A percentile compares a stretch with the other conserved stretches of the same genome.
Evolutionary conservation across 2,888 invertebrate genomes (phyloP).

Genomic region (Aleiodes alternator): DNA sequence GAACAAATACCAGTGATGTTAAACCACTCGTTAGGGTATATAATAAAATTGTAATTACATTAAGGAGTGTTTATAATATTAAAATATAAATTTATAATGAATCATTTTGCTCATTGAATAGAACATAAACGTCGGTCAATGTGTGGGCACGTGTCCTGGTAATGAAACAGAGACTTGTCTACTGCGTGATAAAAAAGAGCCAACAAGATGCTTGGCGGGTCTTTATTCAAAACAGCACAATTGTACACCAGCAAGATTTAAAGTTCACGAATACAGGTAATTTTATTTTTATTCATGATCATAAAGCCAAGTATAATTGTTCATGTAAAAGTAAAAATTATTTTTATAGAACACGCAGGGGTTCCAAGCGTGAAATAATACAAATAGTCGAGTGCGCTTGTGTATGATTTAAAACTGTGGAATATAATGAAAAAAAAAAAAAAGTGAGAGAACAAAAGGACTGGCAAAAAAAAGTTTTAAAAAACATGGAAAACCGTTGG

Average conservation of each 20-base stretch:
- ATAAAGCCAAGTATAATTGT: neutral
- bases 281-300: slow-evolving; percentile 10
- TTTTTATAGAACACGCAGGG: slow-evolving; percentile 68
- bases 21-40: slow-evolving; percentile 66
- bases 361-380: slow-evolving; percentile 70
- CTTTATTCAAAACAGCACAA: slow-evolving; percentile 64
- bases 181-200: slow-evolving; percentile 69
- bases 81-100: slow-evolving; percentile 2
- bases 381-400: slow-evolving; percentile 73
- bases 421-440: slow-evolving; percentile 3
- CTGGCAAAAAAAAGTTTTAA: slow-evolving; percentile 12
- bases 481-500: neutral
- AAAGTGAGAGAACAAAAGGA: neutral
- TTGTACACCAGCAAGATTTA: slow-evolving; percentile 72
- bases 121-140: slow-evolving; percentile 75
- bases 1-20: slow-evolving; percentile 67
- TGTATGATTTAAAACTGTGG: slow-evolving; percentile 57
- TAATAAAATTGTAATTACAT: neutral
- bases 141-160: slow-evolving; percentile 72
- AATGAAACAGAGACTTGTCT: slow-evolving; percentile 70
- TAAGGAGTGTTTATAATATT: slow-evolving; percentile 5
- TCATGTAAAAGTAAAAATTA: neutral
- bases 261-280: slow-evolving; percentile 72
- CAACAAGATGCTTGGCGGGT: slow-evolving; percentile 68
- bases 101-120: slow-evolving; percentile 51